Evolutionary conservation across 2,113 vertebrate genomes (phyloP), one percentile per base, ranked within the genome.

Genomic region (Chloropsis hardwickii): DNA sequence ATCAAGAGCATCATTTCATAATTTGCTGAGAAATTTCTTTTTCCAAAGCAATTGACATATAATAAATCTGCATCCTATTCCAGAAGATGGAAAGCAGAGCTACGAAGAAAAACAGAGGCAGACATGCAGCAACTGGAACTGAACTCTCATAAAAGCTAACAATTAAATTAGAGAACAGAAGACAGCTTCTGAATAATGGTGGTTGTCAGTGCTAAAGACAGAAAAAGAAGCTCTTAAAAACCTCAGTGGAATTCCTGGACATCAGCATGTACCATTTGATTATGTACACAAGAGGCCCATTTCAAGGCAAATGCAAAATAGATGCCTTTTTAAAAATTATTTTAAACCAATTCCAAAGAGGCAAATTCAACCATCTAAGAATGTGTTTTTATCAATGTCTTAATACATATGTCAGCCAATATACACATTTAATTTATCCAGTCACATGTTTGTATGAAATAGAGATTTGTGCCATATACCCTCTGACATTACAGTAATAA

Each of bases 121-220:
- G 65, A 86, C 60, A 57, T 29, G 60, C 81, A 93, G 50, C 1
- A 0, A 95, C 71, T 94, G 74, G 57, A 93, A 87, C 47, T 58
- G 29, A 95, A 76, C 47, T 66, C 67, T 78, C 45, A 85, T 81
- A 95, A 92, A 80, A 96, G 54, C 69, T 42, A 93, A 80, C 81
- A 94, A 92, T 78, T 91, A 87, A 81, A 94, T 93, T 71, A 95
- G 44, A 91, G 18, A 94, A 88, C 54, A 95, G 71, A 89, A 96
- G 81, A 90, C 28, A 79, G 57, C 22, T 18, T 84, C 60, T 90
- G 50, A 72, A 61, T 76, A 94, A 86, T 69, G 71, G 24, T 64
- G 45, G 81, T 16, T 87, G 47, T 44, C 66, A 64, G 28, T 53
- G 71, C 66, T 77, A 62, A 78, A 79, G 69, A 35, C 37, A 11